Evolutionary conservation across 2,113 vertebrate genomes (phyloP).

Genomic region (Ptyas mucosa): DNA sequence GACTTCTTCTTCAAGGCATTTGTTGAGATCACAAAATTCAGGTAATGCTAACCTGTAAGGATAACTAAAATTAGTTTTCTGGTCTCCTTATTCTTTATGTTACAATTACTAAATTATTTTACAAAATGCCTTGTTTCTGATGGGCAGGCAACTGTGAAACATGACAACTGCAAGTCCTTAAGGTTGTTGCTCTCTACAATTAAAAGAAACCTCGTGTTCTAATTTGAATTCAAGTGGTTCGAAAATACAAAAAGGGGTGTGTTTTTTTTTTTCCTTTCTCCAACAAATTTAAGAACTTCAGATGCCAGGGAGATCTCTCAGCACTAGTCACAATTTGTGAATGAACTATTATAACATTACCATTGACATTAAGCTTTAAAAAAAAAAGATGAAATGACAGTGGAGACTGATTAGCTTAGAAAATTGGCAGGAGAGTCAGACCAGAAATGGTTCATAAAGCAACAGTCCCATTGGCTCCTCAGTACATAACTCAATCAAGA

Average conservation of each 20-base stretch:
- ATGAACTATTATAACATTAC: constrained; percentile 18
- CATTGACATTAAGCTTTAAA: not conserved
- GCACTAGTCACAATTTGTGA: constrained; percentile 17
- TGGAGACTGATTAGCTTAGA: constrained; percentile 9
- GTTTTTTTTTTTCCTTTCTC: not conserved
- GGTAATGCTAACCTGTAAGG: not conserved
- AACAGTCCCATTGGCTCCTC: constrained; percentile 1
- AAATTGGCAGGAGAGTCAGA: not conserved
- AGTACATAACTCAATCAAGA: constrained; percentile 15
- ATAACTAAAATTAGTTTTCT: not conserved
- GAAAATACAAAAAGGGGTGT: not conserved
- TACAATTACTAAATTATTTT: not conserved
- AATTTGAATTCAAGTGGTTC: not conserved
- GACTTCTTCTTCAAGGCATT: not conserved
- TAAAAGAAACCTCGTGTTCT: not conserved
- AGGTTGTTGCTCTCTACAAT: not conserved
- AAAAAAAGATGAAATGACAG: constrained; percentile 24
- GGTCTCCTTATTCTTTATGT: not conserved
- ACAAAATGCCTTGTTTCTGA: not conserved
- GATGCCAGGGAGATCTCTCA: not conserved
- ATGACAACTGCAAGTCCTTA: not conserved
- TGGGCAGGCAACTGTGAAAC: not conserved
- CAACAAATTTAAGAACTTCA: not conserved
- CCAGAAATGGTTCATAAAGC: not conserved
- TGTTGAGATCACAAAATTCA: not conserved